Conservation (phyloP, 2,888 invertebrate species). For the Eupithecia centaureata region DNA sequence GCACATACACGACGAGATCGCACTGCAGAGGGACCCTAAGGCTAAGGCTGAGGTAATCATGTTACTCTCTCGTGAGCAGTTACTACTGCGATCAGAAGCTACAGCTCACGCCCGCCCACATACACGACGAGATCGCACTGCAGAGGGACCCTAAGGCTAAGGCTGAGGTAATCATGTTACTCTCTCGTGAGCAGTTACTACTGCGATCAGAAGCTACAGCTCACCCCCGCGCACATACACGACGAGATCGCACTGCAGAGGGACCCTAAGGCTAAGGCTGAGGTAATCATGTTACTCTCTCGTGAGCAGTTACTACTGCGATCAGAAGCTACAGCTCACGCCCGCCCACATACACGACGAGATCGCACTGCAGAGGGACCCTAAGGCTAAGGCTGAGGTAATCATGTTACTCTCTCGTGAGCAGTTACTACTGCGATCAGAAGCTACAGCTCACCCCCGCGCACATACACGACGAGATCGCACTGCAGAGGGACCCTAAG, state of each 20-base stretch:
- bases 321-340: no score
- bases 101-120: conserved; percentile 57
- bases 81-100: conserved; percentile 72
- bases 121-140: conserved; percentile 66
- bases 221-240: conserved; percentile 59
- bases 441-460: no score
- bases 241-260: conserved; percentile 67
- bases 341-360: no score
- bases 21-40: conserved; percentile 63
- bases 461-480: no score
- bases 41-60: conserved; percentile 62
- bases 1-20: conserved; percentile 68
- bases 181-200: conserved; percentile 70
- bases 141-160: conserved; percentile 66
- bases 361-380: no score
- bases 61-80: conserved; percentile 67
- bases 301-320: no score
- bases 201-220: conserved; percentile 65
- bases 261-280: conserved; percentile 65
- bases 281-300: no score
- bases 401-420: no score
- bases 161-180: conserved; percentile 65
- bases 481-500: no score
- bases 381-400: no score
- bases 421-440: no score